phyloP scores from a whole-genome alignment of 1,140 invertebrate genomes.

The Liolophura sinensis region DNA sequence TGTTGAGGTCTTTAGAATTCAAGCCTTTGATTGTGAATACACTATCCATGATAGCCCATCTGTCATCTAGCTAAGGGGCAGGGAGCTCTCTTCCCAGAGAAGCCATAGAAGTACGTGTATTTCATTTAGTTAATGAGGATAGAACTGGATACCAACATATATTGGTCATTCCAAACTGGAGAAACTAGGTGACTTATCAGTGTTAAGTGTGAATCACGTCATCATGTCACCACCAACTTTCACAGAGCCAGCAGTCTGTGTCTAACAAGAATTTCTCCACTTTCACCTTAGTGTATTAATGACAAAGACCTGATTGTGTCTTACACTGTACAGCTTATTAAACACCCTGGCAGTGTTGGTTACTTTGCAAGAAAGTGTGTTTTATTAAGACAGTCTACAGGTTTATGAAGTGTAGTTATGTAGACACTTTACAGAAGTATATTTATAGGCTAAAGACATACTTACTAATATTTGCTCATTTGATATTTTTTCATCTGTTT shows the following conservation, averaged over 20 bases:
- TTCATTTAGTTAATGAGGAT: no score
- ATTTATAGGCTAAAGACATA: not conserved
- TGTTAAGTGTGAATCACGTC: no score
- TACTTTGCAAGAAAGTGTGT: not conserved
- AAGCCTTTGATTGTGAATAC: no score
- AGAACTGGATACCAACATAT: no score
- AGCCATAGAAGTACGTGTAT: no score
- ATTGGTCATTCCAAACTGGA: no score
- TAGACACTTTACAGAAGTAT: not conserved
- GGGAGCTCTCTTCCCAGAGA: no score
- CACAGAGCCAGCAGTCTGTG: not conserved
- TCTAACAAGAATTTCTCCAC: not conserved
- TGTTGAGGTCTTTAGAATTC: no score
- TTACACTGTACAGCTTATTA: not conserved
- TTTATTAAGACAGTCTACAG: not conserved
- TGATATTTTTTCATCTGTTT: constrained; percentile 37
- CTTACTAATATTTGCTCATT: constrained; percentile 1
- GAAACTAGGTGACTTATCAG: no score
- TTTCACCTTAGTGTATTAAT: not conserved
- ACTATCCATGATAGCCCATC: no score
- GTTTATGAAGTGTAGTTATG: not conserved
- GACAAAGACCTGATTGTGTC: no score
- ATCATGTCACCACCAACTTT: not conserved
- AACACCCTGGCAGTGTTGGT: not conserved
- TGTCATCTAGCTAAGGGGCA: no score